These are phyloP conservation scores for Nicator chloris DNA, from an alignment of 2,113 vertebrate species.

Conservation along the genomic window DNA sequence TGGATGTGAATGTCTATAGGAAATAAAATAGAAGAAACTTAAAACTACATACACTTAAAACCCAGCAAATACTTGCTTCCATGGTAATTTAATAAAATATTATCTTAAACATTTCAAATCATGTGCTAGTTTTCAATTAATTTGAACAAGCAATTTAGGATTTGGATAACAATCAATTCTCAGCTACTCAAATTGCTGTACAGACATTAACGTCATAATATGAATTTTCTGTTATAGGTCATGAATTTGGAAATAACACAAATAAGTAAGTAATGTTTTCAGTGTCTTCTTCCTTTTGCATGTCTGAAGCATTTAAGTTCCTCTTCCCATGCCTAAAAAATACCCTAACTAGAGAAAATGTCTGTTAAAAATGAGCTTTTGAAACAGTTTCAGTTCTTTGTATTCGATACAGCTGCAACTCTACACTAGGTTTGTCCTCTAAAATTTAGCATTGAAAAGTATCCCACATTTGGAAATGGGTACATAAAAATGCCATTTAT, in stretches of 20 bases:
- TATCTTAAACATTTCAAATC: neutral
- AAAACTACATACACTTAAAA: neutral
- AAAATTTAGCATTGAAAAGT: neutral
- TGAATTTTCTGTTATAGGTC: constrained; percentile 56
- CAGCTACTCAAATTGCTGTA: neutral
- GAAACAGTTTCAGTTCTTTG: neutral
- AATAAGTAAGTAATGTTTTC: constrained; percentile 62
- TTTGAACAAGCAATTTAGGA: neutral
- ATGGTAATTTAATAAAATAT: neutral
- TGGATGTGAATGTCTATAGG: neutral
- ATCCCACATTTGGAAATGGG: neutral
- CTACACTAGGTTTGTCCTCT: neutral
- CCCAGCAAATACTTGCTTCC: neutral
- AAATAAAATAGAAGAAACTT: neutral
- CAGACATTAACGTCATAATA: neutral
- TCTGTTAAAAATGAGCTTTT: neutral
- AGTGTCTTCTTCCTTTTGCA: neutral
- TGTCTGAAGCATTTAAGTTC: neutral
- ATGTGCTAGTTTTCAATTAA: neutral
- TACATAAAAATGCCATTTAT: neutral
- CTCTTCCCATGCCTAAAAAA: neutral
- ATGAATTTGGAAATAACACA: constrained; percentile 56
- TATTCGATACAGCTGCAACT: neutral
- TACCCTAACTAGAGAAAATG: neutral
- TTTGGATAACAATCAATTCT: neutral